Conservation (phyloP, 2,113 vertebrate species). For the Oriolus oriolus region DNA sequence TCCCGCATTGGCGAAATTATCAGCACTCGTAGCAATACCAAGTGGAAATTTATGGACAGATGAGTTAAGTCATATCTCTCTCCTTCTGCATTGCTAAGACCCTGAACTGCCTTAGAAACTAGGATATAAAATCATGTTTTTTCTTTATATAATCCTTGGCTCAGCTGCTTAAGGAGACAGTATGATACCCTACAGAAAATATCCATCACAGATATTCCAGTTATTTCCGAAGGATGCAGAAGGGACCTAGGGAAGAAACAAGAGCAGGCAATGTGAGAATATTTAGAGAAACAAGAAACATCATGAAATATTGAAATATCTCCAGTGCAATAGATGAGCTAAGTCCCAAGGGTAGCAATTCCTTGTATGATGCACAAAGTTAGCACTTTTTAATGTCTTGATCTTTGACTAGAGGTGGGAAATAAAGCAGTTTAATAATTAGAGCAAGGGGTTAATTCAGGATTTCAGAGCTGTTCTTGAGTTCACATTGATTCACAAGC, state of each 20-base stretch:
- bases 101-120: not conserved
- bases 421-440: not conserved
- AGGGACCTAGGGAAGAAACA: not conserved
- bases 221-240: not conserved
- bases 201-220: not conserved
- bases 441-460: not conserved
- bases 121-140: fast-evolving
- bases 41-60: not conserved
- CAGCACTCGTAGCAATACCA: not conserved
- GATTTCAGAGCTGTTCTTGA: not conserved
- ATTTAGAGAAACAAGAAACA: not conserved
- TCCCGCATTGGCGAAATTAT: not conserved
- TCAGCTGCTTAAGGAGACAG: not conserved
- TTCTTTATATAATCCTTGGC: not conserved
- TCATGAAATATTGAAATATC: not conserved
- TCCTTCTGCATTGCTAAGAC: not conserved
- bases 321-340: not conserved
- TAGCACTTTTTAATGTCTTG: not conserved
- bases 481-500: not conserved
- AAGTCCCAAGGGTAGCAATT: not conserved
- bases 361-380: not conserved
- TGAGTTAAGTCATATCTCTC: not conserved
- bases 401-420: not conserved
- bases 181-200: not conserved
- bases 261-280: not conserved